Base-by-base conservation (phyloP, 2,888 invertebrate species). In the Eupithecia subumbrata region DNA sequence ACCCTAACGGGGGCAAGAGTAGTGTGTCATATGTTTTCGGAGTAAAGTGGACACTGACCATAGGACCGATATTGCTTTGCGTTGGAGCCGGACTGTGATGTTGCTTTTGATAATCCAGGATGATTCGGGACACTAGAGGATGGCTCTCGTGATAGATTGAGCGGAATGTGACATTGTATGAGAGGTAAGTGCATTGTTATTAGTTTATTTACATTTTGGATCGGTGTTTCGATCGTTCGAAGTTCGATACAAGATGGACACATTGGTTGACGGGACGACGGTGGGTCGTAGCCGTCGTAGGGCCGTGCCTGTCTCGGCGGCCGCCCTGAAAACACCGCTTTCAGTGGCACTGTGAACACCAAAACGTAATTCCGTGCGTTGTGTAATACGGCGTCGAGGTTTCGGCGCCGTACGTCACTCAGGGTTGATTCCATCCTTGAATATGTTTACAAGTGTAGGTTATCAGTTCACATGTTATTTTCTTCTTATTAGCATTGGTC, bases 91-190 rank as follows among this genome's bases (percentile, higher is more conserved):
- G 90, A 91, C 88, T 88, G 92, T 92, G 90, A 94, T 94, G 94
- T 91, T 93, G 90, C 92, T 90, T 90, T 91, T 90, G 88, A 89
- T 90, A 91, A 93, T 91, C 90, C 92, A 94, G 88, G 91, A 94
- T 94, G 94, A 90, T 91, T 92, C 91, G 90, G 91, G 87, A 91
- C 90, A 91, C 90, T 87, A 91, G 89, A 87, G 86, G 90, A 91
- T 94, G 93, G 90, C 90, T 90, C 86, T 92, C 88, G 87, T 91
- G 90, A 91, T 91, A 91, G 92, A 93, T 93, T 94, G 92, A 95
- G 92, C 94, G 95, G 95, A 94, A 95, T 95, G 95, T 95, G 95
- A 95, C 95, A 94, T 94, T 92, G 94, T 91, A 94, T 93, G 92
- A 93, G 92, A 95, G 95, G 95, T 95, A 84, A 92, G 94, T 91